Base-by-base conservation (phyloP, 1,140 invertebrate species). In the Drosophila serrata region DNA sequence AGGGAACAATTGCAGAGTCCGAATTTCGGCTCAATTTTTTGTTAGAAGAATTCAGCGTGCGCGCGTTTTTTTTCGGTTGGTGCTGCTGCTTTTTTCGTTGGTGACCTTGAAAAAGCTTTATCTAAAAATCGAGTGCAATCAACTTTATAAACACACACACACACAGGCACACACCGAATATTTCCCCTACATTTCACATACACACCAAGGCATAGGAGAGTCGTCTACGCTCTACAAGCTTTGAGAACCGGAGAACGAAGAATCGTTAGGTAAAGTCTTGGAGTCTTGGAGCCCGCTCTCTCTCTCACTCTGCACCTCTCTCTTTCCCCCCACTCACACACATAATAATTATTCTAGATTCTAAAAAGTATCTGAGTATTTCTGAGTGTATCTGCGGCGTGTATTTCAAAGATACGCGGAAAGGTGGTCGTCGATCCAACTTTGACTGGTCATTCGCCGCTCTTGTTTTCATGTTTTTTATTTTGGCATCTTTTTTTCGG, bases 61-160 rank as follows among this genome's bases (percentile, higher is more conserved):
- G 69, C 59, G 61, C 78, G 49, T 77, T 65, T 63, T 51, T 73
- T 67, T 40, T 37, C 48, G 70, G 37, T 55, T 40, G 40, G 24
- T 46, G 55, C 48, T 67, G 69, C 59, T 76, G 69, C 65, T 82
- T 91, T 91, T 91, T 91, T 91, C 90, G 86, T 90, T 74, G 82
- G 75, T 90, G 90, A 92, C 90, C 90, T 92, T 92, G 90, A 92
- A 92, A 88, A 92, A 85, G 86, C 90, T 92, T 91, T 92, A 92
- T 92, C 90, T 92, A 92, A 92, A 92, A 92, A 92, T 92, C 77
- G 90, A 92, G 90, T 92, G 90, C 90, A 92, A 92, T 92, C 86
- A 92, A 92, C 90, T 92, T 92, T 84, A 87, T 91, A 82, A 87
- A 82, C 62, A 90, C 76, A 40, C 70, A 70, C 49, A 80, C 61